These are phyloP conservation scores for Apodemus agrarius DNA, from an alignment of 2,797 vertebrate species.

Conservation along the genomic window DNA sequence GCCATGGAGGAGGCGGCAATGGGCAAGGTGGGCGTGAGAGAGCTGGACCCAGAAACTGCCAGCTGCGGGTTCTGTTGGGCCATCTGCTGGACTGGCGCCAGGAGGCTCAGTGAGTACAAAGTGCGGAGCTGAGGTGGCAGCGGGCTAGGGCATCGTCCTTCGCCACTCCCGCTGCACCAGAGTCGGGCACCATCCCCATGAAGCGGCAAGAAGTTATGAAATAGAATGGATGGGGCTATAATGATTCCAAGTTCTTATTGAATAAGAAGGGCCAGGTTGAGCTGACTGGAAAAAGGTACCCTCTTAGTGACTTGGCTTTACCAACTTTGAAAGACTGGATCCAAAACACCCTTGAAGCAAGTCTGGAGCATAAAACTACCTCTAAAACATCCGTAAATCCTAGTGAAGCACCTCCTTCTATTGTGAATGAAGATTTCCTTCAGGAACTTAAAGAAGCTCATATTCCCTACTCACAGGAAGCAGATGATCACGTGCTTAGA, in stretches of 20 bases:
- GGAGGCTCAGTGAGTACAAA: no score
- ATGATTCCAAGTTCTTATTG: conserved; percentile 95
- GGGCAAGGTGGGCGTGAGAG: no score
- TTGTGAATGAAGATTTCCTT: conserved; percentile 94
- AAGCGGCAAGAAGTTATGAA: conserved; percentile 96
- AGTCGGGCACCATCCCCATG: no score
- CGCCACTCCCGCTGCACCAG: no score
- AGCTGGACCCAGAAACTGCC: no score
- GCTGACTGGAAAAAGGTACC: conserved; percentile 98
- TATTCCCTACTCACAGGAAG: conserved; percentile 94
- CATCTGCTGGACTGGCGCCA: no score
- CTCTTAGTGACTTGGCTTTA: conserved; percentile 95
- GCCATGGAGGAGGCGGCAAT: no score
- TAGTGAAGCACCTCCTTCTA: conserved; percentile 91
- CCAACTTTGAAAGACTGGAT: conserved; percentile 97
- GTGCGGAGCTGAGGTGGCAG: no score
- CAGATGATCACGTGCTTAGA: conserved; percentile 96
- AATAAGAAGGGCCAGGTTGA: conserved; percentile 99
- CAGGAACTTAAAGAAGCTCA: conserved; percentile 93
- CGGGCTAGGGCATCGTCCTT: no score
- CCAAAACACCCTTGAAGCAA: conserved; percentile 94
- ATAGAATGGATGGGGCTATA: conserved; percentile 99
- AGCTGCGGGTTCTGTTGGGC: no score
- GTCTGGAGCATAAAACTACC: conserved; percentile 94
- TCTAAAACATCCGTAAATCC: conserved; percentile 91